Evolutionary conservation across 2,113 vertebrate genomes (phyloP), one percentile per base, ranked within the genome.

Genomic region (Craseonycteris thonglongyai): DNA sequence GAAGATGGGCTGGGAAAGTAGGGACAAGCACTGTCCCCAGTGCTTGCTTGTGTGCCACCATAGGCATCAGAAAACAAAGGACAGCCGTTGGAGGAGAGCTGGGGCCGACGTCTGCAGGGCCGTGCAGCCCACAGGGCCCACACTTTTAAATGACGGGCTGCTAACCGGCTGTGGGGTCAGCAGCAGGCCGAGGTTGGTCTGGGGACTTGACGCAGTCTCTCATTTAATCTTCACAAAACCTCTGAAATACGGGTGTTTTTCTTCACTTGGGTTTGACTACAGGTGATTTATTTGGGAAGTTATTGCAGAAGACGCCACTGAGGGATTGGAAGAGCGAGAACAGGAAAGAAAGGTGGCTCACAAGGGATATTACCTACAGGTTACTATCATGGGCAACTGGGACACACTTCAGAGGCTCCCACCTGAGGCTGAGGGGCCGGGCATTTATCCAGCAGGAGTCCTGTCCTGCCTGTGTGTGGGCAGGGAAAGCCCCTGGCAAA

Each of bases 61-160:
- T 28, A 3, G 40, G 35, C 42, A 15, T n/a, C 24, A 30, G 80
- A 86, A 66, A 24, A 24, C 30, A 3, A 22, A 74, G 38, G 80
- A 14, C 6, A 16, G 19, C 18, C 24, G 21, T 11, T 2, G 47
- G 45, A 35, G 49, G 15, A n/a, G 26, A 3, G 42, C 49, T 21
- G 8, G 51, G 35, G 26, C 35, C 1, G 0, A 5, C 11, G 69
- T 38, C 51, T n/a, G n/a, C n/a, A n/a, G n/a, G n/a, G n/a, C n/a
- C 2, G 2, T 2, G 1, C 18, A 3, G 28, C 51, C 21, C n/a
- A 2, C 0, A 0, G 6, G 72, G 79, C 88, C 38, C 28, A 33
- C 4, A 3, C 33, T 21, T 49, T 9, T 1, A 2, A 1, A 1
- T 10, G 18, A 9, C 21, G 18, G 42, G 49, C 47, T 9, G 1